Evolutionary conservation across 2,797 vertebrate genomes (phyloP), one percentile per base, ranked within the genome.

Genomic region (Notoglanidium macrostoma): DNA sequence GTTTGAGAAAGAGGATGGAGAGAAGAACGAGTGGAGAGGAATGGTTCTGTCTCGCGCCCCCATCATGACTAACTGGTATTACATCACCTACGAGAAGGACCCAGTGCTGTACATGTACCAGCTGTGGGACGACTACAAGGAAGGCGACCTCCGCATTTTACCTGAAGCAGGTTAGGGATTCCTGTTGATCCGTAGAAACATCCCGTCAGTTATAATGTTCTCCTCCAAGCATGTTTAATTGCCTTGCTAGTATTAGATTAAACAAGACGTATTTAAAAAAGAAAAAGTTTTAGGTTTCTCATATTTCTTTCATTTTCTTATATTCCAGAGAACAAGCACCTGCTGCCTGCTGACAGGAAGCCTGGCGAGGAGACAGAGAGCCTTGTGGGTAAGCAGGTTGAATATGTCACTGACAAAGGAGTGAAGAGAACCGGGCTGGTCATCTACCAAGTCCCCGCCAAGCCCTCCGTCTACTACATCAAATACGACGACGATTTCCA

Each of bases 11-110:
- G 96, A 96, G 90, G 96, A 96, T 0, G 96, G 96, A 0, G 95
- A 96, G 87, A 97, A 97, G 90, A 96, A 97, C 5, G 96, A 97
- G 90, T 97, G 96, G 96, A 92, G 96, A 79, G 96, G 96, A 76
- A 96, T 97, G 96, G 96, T 97, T 87, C 93, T 97, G n/a, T 96
- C 96, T 72, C 93, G 95, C 11, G 96, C 96, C n/a, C 96, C 96
- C 89, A 93, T 97, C 90, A 96, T 97, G 96, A 97, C 96, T 90
- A 95, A 96, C 93, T 97, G 96, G 96, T 97, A 97, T 91, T 97
- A 96, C 93, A 96, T 97, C 93, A 97, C 96, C 85, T 97, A 97
- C 1, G 96, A 97, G 94, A 97, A 96, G 90, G 96, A 97, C 93
- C 96, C 96, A 0, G 96, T 97, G 84, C 94, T 97, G 84, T 97